phyloP scores from a whole-genome alignment of 2,888 invertebrate genomes.

The Magallana nippona region DNA sequence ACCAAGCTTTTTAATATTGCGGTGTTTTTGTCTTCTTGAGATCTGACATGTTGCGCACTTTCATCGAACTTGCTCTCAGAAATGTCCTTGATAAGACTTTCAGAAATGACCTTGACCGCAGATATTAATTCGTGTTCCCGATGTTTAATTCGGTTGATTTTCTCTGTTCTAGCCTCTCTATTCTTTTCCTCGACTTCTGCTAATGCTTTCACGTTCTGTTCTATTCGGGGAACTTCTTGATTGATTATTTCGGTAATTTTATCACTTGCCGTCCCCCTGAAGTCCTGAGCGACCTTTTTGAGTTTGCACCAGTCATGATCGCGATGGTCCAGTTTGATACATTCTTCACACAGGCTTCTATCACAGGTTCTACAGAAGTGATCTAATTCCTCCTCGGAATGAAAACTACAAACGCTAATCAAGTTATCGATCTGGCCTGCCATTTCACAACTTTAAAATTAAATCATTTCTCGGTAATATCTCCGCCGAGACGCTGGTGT shows the following conservation, averaged over 20 bases:
- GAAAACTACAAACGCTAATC: conserved; percentile 32
- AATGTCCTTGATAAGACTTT: conserved; percentile 8
- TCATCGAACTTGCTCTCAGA: neutral
- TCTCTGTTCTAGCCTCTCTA: neutral
- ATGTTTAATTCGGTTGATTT: conserved; percentile 6
- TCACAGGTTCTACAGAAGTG: conserved; percentile 31
- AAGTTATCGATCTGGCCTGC: conserved; percentile 33
- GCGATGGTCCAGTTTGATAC: conserved; percentile 25
- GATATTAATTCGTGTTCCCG: conserved; percentile 25
- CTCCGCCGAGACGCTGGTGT: conserved; percentile 1
- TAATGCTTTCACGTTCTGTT: neutral
- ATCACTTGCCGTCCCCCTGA: neutral
- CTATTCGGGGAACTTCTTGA: conserved; percentile 8
- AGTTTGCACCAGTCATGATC: conserved; percentile 36
- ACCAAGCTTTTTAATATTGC: neutral
- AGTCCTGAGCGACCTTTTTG: conserved; percentile 13
- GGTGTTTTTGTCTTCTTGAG: neutral
- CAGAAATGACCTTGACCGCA: conserved; percentile 16
- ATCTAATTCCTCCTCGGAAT: conserved; percentile 32
- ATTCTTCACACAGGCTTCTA: conserved; percentile 27
- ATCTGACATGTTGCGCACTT: neutral
- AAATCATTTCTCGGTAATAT: conserved; percentile 23
- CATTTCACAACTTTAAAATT: conserved; percentile 35
- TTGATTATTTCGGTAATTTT: conserved; percentile 34
- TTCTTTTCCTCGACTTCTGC: neutral